These are phyloP conservation scores for Stylophora pistillata DNA, from an alignment of 64 coral and sea anemone genomes.

Conservation along the genomic window DNA sequence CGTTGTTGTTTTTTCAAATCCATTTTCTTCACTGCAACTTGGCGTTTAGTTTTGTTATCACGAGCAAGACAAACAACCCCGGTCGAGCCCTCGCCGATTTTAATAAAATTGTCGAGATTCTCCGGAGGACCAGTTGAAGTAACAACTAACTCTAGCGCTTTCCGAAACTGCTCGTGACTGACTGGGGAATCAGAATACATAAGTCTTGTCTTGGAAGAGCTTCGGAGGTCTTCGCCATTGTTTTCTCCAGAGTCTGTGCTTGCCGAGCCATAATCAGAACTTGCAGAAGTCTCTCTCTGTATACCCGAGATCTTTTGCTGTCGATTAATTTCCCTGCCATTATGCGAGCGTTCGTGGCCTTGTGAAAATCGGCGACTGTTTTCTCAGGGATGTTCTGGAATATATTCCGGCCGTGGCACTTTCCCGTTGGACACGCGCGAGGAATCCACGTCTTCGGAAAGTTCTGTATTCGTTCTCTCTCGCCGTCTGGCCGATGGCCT, in stretches of 20 bases:
- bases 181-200: slow-evolving; percentile 94
- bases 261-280: slow-evolving; percentile 94
- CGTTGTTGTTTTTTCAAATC: slow-evolving; percentile 96
- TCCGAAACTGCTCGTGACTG: slow-evolving; percentile 90
- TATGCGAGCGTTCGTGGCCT: slow-evolving; percentile 27
- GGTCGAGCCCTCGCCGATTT: slow-evolving; percentile 99
- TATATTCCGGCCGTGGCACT: background rate
- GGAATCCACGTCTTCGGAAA: background rate
- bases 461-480: slow-evolving; percentile 23
- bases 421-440: background rate
- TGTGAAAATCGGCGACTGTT: slow-evolving; percentile 21
- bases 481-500: slow-evolving; percentile 41
- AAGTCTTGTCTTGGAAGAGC: slow-evolving; percentile 73
- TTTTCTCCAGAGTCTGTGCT: slow-evolving; percentile 79
- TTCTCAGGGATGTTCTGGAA: background rate
- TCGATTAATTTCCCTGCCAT: slow-evolving; percentile 10
- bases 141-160: slow-evolving; percentile 89
- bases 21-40: slow-evolving; percentile 99
- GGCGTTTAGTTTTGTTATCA: slow-evolving; percentile 87
- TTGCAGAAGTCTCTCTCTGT: slow-evolving; percentile 75
- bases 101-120: slow-evolving; percentile 95
- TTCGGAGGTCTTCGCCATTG: slow-evolving; percentile 53
- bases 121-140: slow-evolving; percentile 64
- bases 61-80: slow-evolving; percentile 91
- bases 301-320: slow-evolving; percentile 30